phyloP scores from a whole-genome alignment of 2,888 invertebrate species.

The Tenthredo amoena region DNA sequence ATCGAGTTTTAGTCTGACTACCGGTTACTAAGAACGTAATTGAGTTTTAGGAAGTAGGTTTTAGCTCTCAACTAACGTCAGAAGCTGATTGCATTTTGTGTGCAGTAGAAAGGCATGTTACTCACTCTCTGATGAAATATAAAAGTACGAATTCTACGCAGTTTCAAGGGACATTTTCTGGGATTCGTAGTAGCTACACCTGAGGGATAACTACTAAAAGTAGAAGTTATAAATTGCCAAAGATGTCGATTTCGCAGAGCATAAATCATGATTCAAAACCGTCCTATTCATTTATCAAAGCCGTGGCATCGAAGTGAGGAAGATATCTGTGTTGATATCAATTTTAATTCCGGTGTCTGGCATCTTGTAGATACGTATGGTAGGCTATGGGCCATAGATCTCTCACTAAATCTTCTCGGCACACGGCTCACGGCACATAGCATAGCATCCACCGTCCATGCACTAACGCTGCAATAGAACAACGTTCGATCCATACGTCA shows the following conservation, averaged over 20 bases:
- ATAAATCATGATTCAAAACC: slow-evolving; percentile 41
- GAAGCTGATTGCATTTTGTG: neutral
- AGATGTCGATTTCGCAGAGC: slow-evolving; percentile 32
- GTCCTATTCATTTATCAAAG: slow-evolving; percentile 51
- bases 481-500: slow-evolving; percentile 47
- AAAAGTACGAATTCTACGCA: neutral
- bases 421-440: slow-evolving; percentile 37
- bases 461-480: slow-evolving; percentile 39
- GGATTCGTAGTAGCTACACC: neutral
- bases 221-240: slow-evolving; percentile 32
- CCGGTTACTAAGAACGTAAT: slow-evolving; percentile 21
- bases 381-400: slow-evolving; percentile 31
- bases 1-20: slow-evolving; percentile 27
- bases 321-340: slow-evolving; percentile 51
- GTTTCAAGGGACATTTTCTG: neutral
- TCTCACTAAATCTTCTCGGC: slow-evolving; percentile 48
- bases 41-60: slow-evolving; percentile 6
- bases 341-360: slow-evolving; percentile 50
- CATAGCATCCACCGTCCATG: slow-evolving; percentile 27
- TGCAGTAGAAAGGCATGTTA: neutral
- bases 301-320: slow-evolving; percentile 3
- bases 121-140: neutral
- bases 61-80: neutral
- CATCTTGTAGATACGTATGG: slow-evolving; percentile 18
- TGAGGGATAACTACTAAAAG: neutral